A percentile compares a stretch with the other conserved stretches of the same genome.
These are phyloP conservation scores for Xiphophorus birchmanni DNA, from an alignment of 2,797 vertebrate species.

Conservation along the genomic window DNA sequence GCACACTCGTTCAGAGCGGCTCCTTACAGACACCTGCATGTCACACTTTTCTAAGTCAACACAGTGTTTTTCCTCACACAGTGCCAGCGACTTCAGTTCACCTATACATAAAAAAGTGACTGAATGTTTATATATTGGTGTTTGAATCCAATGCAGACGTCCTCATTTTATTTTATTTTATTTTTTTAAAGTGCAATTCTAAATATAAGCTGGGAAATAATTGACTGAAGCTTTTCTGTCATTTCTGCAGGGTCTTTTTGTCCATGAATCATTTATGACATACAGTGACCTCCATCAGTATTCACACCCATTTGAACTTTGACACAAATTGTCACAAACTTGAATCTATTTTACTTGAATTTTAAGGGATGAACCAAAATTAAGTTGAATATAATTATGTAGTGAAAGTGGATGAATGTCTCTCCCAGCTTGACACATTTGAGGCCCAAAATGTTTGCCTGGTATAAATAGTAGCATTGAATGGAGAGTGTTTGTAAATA, in stretches of 20 bases:
- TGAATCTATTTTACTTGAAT: background rate
- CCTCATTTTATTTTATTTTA: too few relatives aligned
- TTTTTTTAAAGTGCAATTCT: background rate
- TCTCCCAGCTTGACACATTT: background rate
- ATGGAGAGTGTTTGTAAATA: too few relatives aligned
- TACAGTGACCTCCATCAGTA: background rate
- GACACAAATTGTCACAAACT: background rate
- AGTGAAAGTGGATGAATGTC: background rate
- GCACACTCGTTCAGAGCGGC: constrained; percentile 28
- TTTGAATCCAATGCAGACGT: background rate
- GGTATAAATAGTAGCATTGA: background rate
- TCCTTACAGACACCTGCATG: background rate
- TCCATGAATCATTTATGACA: background rate
- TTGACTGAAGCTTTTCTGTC: background rate
- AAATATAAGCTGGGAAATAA: background rate
- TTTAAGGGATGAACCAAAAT: background rate
- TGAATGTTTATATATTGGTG: background rate
- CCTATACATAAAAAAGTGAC: background rate
- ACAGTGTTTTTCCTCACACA: background rate
- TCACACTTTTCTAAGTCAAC: constrained; percentile 6
- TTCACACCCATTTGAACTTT: background rate
- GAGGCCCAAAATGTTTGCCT: too few relatives aligned
- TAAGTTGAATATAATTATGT: background rate
- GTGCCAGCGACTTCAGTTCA: background rate
- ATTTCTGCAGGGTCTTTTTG: background rate